Percentiles rank a stretch among this genome's conserved stretches.
These are phyloP conservation scores for Garrulus glandarius DNA, from an alignment of 2,797 vertebrate genomes.

Conservation along the genomic window DNA sequence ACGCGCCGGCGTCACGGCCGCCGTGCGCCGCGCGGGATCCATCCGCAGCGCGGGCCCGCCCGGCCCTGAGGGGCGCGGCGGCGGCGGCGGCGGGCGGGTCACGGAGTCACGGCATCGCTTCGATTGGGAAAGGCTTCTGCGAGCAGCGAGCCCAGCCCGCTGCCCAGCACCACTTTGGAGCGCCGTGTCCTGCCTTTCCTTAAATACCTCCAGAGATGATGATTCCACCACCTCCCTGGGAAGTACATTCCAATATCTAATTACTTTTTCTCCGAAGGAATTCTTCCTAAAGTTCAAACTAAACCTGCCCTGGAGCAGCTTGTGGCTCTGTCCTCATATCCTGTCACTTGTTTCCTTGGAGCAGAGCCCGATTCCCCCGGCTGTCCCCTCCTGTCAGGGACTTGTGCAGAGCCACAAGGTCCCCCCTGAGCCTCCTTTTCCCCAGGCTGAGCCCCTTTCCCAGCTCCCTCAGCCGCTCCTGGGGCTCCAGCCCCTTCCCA, in stretches of 20 bases:
- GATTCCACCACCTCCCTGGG: background rate
- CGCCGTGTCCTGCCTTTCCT: too few relatives aligned
- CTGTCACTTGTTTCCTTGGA: background rate
- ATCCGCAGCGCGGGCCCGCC: conserved; percentile 12
- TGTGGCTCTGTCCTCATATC: background rate
- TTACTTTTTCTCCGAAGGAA: background rate
- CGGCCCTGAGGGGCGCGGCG: background rate
- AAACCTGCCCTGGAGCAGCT: fast-evolving
- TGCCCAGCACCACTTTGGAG: fast-evolving
- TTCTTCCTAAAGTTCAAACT: background rate
- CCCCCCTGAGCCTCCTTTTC: background rate
- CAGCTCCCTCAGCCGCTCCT: background rate
- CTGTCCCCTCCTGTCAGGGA: background rate
- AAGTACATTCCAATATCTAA: fast-evolving
- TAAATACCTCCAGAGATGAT: background rate
- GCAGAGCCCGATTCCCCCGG: fast-evolving
- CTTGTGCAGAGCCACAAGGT: fast-evolving
- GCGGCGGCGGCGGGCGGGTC: background rate
- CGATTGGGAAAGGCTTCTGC: fast-evolving
- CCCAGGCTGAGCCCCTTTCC: background rate
- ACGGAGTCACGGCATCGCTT: fast-evolving
- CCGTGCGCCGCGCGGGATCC: background rate
- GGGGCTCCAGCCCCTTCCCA: background rate
- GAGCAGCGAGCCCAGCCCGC: fast-evolving
- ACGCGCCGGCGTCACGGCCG: background rate